Evolutionary conservation across 2,113 vertebrate genomes (phyloP), one percentile per base, ranked within the genome.

Genomic region (Stigmatopora argus): DNA sequence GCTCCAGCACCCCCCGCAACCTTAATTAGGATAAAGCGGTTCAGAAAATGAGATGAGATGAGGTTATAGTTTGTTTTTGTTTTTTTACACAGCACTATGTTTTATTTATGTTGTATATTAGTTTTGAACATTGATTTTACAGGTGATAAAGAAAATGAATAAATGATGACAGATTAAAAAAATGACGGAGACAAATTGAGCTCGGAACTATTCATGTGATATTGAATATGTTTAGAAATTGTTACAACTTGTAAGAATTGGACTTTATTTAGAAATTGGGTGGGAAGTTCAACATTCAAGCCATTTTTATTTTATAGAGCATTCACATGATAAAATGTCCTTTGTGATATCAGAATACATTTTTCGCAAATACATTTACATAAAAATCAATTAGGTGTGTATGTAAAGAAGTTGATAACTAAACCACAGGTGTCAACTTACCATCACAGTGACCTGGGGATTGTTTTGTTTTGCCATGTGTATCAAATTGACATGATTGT

Each of bases 401-500:
- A 53, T 10, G 12, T 26, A 53, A 23, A 53, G 8, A 5, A 53
- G 17, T 38, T 3, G 10, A 38, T 58, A 46, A 62, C 19, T 44
- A 46, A 5, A 45, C 11, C 6, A 58, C 6, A 38, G 18, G 38
- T 19, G 64, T 7, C 9, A 34, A 88, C 94, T 91, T 91, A 98
- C 96, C 93, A 80, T 77, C 21, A 77, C n/a, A 58, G 85, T 81
- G 80, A 94, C 90, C 83, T 94, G 93, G 70, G 90, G 87, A 65
- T 83, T 78, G 46, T 86, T 89, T 53, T 86, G 85, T 74, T 87
- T 91, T 52, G 91, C 91, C 85, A 94, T 85, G 67, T 92, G 88
- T 67, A 98, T 92, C 73, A 98, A 83, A 41, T 93, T 94, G 71
- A 94, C 68, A 69, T 91, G 90, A 59, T 95, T 96, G 82, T 92